These are phyloP conservation scores for Lophotriccus pileatus DNA, from an alignment of 2,797 vertebrate species.

Conservation along the genomic window DNA sequence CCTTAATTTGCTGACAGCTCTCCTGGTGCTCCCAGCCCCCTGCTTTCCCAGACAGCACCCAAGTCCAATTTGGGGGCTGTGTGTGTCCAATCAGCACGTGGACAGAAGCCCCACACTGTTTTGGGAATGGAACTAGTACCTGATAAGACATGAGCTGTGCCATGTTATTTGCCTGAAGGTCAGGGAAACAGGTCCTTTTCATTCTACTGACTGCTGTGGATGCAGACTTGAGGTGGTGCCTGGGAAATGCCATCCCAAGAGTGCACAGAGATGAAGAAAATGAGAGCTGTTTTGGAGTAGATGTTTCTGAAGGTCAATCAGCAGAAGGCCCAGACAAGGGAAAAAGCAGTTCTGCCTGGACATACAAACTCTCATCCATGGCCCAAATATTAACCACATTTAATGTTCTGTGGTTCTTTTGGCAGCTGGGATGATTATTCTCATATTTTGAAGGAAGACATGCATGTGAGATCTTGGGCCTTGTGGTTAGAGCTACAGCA, in stretches of 20 bases:
- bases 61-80: not conserved
- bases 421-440: not conserved
- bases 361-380: not conserved
- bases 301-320: not conserved
- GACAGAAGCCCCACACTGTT: not conserved
- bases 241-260: not conserved
- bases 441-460: not conserved
- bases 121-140: not conserved
- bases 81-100: rapidly evolving
- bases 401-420: not conserved
- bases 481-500: not conserved
- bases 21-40: not conserved
- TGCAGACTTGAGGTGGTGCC: not conserved
- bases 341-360: not conserved
- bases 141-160: not conserved
- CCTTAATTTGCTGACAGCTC: not conserved
- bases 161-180: not conserved
- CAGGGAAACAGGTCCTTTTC: not conserved
- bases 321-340: not conserved
- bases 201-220: not conserved
- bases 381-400: not conserved
- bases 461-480: not conserved
- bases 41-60: not conserved
- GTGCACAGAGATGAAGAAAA: not conserved
- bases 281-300: not conserved